Conservation (phyloP, 1,140 invertebrate genomes). For the Drosophila hydei region DNA sequence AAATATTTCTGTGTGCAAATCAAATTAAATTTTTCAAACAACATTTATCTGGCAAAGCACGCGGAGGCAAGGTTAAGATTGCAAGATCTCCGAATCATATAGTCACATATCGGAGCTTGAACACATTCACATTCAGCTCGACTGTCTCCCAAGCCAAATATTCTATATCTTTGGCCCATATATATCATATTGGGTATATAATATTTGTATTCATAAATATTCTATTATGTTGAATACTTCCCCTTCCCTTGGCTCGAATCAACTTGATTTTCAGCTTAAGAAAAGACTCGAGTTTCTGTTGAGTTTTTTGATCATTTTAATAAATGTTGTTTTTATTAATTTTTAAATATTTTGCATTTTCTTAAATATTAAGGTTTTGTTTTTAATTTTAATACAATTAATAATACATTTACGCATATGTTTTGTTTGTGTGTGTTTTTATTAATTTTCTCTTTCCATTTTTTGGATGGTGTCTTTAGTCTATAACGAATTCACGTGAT, state of each 20-base stretch:
- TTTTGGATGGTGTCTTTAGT: slow-evolving; percentile 44
- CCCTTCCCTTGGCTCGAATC: too few species aligned
- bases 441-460: slow-evolving; percentile 8
- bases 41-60: slow-evolving; percentile 7
- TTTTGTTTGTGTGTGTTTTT: slow-evolving; percentile 31
- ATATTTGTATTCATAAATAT: too few species aligned
- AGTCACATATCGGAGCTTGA: too few species aligned
- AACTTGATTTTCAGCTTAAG: too few species aligned
- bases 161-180: too few species aligned
- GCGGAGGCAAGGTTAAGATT: slow-evolving; percentile 49
- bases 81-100: slow-evolving; percentile 4
- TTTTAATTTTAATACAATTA: slow-evolving; percentile 70
- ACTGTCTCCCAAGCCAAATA: too few species aligned
- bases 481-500: slow-evolving; percentile 62
- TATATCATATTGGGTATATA: too few species aligned
- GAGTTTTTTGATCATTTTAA: slow-evolving; percentile 57
- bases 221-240: too few species aligned
- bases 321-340: slow-evolving; percentile 63
- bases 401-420: slow-evolving; percentile 72
- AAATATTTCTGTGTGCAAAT: slow-evolving; percentile 59
- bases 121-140: too few species aligned
- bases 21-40: slow-evolving; percentile 63
- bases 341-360: slow-evolving; percentile 51
- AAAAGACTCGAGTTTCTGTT: neutral
- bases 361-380: slow-evolving; percentile 62